Evolutionary conservation across 2,888 invertebrate genomes (phyloP), one percentile per base, ranked within the genome.

Genomic region (Drosophila testacea): DNA sequence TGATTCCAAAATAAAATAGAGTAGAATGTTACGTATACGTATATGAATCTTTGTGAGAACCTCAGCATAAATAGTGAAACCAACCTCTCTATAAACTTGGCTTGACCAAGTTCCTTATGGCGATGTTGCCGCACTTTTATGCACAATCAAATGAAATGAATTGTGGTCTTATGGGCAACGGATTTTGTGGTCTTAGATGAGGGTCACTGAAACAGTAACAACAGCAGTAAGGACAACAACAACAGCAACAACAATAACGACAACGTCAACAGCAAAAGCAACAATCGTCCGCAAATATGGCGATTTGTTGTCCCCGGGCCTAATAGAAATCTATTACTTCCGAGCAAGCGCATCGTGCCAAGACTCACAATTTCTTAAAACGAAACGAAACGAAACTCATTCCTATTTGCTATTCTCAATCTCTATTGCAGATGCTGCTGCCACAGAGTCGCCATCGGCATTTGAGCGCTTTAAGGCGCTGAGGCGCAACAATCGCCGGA

Each of bases 381-480:
- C 22, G 22, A 22, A 22, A 22, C 22, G 22, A 30, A 16, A 51
- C 22, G 50, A 51, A n/a, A 56, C 60, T 52, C 59, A 54, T 59
- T 22, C 42, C 22, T 39, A 16, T 36, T 54, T 22, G 10, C 27
- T 28, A 28, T 30, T 51, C 39, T 56, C 47, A 32, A 22, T 22
- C 22, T 22, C 22, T 16, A 6, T 44, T 73, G 67, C 73, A 73
- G 73, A 63, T 73, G 62, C 38, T 30, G 55, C 13, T 22, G 22
- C 22, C 47, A 56, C 67, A 5, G 47, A 65, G 39, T 50, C 70
- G 47, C 54, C 69, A 41, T 88, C 90, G 6, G 80, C 88, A n/a
- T 92, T 92, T 63, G 92, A 92, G 51, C 88, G 83, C 30, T 90
- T 91, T 59, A 92, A 92, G 76, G 87, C 89, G 11, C 67, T 86